Evolutionary conservation across 2,888 invertebrate species (phyloP).

Genomic region (Coronaproctus castanopsis): DNA sequence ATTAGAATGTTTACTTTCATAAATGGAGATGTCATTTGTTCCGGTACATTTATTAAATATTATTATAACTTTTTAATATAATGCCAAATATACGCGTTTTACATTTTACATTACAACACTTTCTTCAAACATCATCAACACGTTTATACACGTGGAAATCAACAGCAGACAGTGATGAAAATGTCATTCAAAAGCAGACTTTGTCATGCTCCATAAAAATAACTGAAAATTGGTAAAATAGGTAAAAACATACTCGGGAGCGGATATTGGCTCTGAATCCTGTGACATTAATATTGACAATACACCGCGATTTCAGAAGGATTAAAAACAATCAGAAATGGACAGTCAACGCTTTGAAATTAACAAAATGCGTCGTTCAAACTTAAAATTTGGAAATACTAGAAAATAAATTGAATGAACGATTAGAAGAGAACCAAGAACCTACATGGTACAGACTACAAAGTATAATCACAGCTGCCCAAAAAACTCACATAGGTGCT

Average conservation of each 20-base stretch:
- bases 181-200: background rate
- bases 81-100: too few relatives aligned
- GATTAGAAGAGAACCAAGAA: background rate
- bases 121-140: background rate
- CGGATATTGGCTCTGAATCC: background rate
- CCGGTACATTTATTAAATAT: too few relatives aligned
- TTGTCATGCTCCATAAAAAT: background rate
- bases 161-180: background rate
- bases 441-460: background rate
- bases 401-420: background rate
- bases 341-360: background rate
- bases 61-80: too few relatives aligned
- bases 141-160: background rate
- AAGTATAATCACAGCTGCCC: background rate
- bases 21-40: too few relatives aligned
- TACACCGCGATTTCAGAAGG: background rate
- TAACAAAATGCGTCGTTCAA: background rate
- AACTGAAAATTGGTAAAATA: background rate
- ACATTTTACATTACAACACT: too few relatives aligned
- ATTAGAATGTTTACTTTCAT: too few relatives aligned
- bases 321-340: background rate
- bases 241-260: background rate
- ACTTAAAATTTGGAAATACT: background rate
- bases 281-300: background rate
- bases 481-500: background rate